These are phyloP conservation scores for Creontiades dilutus DNA, from an alignment of 2,888 invertebrate genomes.

Conservation along the genomic window DNA sequence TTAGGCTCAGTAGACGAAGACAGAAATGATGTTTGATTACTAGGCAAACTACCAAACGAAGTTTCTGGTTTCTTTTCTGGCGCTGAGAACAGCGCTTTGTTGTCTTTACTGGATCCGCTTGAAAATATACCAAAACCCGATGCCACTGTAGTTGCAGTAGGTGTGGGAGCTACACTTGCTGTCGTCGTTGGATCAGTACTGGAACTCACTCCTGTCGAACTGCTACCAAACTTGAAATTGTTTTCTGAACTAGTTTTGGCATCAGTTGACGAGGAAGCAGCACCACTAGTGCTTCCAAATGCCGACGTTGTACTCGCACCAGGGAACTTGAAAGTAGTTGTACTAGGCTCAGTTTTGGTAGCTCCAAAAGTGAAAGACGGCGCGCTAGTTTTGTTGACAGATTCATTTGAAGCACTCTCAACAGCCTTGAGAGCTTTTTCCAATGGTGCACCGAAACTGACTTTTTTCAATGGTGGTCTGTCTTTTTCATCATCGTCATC, in stretches of 20 bases:
- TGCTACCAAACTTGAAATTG: conserved; percentile 50
- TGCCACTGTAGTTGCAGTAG: not conserved
- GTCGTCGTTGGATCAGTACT: conserved; percentile 50
- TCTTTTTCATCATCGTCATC: conserved; percentile 52
- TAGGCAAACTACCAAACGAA: not conserved
- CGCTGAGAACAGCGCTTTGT: not conserved
- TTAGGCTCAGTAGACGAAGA: conserved; percentile 12
- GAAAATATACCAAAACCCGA: conserved; percentile 1
- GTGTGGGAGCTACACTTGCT: not conserved
- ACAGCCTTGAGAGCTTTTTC: not conserved
- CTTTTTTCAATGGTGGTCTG: conserved; percentile 69
- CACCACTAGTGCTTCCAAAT: conserved; percentile 64
- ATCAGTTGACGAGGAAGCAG: conserved; percentile 67
- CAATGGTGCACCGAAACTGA: conserved; percentile 72
- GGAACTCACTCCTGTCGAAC: conserved; percentile 56
- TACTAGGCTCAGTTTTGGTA: conserved; percentile 53
- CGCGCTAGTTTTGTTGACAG: not conserved
- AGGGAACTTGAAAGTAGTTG: conserved; percentile 40
- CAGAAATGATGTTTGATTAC: not conserved
- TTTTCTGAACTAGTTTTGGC: conserved; percentile 45
- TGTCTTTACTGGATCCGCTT: not conserved
- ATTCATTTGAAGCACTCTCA: not conserved
- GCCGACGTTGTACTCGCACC: conserved; percentile 27
- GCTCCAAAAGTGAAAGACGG: conserved; percentile 48
- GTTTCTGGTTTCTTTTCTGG: conserved; percentile 38